Evolutionary conservation across 2,113 vertebrate species (phyloP).

Genomic region (Girardinichthys multiradiatus): DNA sequence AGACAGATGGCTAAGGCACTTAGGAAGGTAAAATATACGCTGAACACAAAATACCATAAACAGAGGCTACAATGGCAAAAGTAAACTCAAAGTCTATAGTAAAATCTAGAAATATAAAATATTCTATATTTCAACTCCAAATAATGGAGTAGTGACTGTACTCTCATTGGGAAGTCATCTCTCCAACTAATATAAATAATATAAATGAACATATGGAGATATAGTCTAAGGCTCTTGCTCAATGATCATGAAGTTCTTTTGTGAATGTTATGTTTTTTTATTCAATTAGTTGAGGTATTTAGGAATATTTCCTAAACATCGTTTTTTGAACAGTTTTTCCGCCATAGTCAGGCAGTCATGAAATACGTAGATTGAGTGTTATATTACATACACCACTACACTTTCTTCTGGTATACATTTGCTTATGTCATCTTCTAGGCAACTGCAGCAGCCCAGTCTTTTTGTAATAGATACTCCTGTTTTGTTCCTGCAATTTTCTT

Average conservation of each 20-base stretch:
- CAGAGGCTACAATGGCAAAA: too few species aligned
- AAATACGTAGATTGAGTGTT: constrained; percentile 19
- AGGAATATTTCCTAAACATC: background rate
- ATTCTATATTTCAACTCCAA: too few species aligned
- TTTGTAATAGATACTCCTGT: background rate
- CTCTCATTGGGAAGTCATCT: background rate
- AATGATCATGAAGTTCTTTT: background rate
- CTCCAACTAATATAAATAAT: background rate
- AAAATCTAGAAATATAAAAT: too few species aligned
- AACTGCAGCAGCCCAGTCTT: background rate
- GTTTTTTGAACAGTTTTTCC: background rate
- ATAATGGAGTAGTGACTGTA: background rate
- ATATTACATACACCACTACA: constrained; percentile 14
- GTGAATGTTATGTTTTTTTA: background rate
- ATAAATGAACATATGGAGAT: background rate
- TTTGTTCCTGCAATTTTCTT: constrained; percentile 17
- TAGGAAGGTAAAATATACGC: background rate
- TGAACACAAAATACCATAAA: background rate
- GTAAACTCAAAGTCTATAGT: too few species aligned
- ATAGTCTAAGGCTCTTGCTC: too few species aligned
- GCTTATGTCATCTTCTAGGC: constrained; percentile 8
- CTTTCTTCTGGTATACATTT: background rate
- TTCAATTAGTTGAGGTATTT: background rate
- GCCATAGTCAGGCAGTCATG: constrained; percentile 3
- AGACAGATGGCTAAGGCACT: background rate